Percentiles rank a stretch among this genome's conserved stretches.
These are phyloP conservation scores for Euzetes globulus DNA, from an alignment of 2,888 invertebrate species.

Conservation along the genomic window DNA sequence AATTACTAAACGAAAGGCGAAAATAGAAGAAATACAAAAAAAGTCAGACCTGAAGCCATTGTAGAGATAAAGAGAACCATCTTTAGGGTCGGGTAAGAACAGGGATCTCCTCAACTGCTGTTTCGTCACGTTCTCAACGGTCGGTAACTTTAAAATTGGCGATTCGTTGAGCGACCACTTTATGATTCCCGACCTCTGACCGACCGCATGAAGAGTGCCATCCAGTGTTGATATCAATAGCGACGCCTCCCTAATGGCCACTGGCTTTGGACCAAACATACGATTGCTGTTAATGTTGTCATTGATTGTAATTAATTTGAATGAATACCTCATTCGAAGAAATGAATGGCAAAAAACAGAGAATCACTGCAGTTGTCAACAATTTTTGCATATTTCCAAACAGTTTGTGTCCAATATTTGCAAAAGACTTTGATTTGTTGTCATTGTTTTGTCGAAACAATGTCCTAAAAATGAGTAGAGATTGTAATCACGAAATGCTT, in stretches of 20 bases:
- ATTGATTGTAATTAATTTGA: background rate
- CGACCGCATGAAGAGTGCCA: constrained; percentile 83
- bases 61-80: constrained; percentile 81
- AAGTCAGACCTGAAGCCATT: constrained; percentile 32
- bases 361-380: background rate
- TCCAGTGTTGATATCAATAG: constrained; percentile 86
- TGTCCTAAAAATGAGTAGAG: background rate
- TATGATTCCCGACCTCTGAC: constrained; percentile 71
- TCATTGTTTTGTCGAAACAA: background rate
- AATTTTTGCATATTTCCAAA: background rate
- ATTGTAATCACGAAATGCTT: constrained; percentile 1
- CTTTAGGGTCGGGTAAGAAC: constrained; percentile 90
- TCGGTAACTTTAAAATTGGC: constrained; percentile 34
- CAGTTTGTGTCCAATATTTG: background rate
- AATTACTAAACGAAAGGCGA: background rate
- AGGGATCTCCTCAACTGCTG: background rate
- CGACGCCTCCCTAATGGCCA: constrained; percentile 54
- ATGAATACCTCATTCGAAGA: background rate
- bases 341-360: background rate
- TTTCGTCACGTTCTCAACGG: constrained; percentile 12
- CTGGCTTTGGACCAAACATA: constrained; percentile 3
- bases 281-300: no score
- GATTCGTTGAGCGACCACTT: constrained; percentile 86
- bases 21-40: background rate
- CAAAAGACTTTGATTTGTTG: background rate